Percentiles rank a stretch among this genome's conserved stretches.
Conservation (phyloP, 2,888 invertebrate species). For the Thera britannica region DNA sequence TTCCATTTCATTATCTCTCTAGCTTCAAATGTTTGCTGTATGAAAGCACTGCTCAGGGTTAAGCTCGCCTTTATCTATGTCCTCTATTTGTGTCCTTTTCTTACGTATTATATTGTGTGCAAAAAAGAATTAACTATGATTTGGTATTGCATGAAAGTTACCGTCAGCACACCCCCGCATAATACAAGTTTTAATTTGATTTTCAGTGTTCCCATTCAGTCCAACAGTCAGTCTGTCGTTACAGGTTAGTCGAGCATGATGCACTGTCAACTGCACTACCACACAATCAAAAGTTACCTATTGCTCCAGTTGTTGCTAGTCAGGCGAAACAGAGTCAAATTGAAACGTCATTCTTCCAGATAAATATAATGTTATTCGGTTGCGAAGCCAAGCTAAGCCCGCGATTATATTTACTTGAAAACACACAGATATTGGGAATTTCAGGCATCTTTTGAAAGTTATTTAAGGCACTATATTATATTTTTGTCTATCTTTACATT, state of each 20-base stretch:
- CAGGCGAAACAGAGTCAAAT: constrained; percentile 66
- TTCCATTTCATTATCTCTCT: neutral
- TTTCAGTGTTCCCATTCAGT: neutral
- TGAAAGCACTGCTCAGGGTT: too few relatives aligned
- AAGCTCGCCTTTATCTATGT: too few relatives aligned
- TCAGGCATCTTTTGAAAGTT: too few relatives aligned
- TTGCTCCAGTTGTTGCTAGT: constrained; percentile 43
- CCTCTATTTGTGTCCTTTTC: too few relatives aligned
- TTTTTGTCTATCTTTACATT: too few relatives aligned
- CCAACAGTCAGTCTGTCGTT: neutral
- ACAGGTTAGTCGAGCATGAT: neutral
- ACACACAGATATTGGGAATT: too few relatives aligned
- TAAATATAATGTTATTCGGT: constrained; percentile 41
- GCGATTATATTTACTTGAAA: neutral
- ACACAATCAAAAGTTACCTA: constrained; percentile 45
- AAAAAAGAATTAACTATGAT: neutral
- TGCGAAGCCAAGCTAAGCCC: neutral
- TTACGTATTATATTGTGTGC: too few relatives aligned
- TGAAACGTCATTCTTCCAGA: constrained; percentile 68
- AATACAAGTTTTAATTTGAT: neutral
- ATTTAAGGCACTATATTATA: too few relatives aligned
- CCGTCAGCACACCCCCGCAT: neutral
- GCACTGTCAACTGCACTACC: constrained; percentile 15
- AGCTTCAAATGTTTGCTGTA: too few relatives aligned
- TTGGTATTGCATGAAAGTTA: neutral